phyloP scores from a whole-genome alignment of 2,888 invertebrate species.

The Drosophila leonis region DNA sequence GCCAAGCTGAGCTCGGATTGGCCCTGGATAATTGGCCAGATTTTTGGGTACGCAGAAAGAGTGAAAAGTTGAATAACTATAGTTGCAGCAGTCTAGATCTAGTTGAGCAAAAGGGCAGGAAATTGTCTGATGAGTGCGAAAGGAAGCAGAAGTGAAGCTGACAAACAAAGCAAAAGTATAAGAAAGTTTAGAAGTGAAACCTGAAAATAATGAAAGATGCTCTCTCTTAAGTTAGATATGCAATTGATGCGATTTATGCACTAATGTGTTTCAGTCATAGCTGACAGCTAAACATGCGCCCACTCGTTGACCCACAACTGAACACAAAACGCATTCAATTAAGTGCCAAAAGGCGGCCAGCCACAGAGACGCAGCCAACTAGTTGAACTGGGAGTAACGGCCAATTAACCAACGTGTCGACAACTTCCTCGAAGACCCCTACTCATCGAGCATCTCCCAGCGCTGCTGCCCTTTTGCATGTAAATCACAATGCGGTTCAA shows the following conservation, averaged over 20 bases:
- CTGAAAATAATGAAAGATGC: not conserved
- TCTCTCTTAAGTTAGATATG: not conserved
- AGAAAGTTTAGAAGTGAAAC: not conserved
- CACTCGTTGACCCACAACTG: not conserved
- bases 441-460: not conserved
- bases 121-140: constrained; percentile 1
- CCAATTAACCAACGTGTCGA: constrained; percentile 74
- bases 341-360: constrained; percentile 15
- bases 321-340: constrained; percentile 42
- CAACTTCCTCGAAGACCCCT: constrained; percentile 38
- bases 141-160: not conserved
- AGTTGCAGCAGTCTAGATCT: not conserved
- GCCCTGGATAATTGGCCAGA: constrained; percentile 38
- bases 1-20: constrained; percentile 31
- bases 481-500: constrained; percentile 74
- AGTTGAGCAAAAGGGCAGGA: not conserved
- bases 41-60: constrained; percentile 6
- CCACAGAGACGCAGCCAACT: constrained; percentile 37
- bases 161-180: constrained; percentile 3
- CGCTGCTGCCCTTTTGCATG: constrained; percentile 48
- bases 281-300: not conserved
- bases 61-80: not conserved
- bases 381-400: constrained; percentile 50
- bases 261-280: not conserved
- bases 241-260: not conserved